Percentiles rank a stretch among this genome's conserved stretches.
Conservation (phyloP, 2,797 vertebrate genomes). For the Argentina silus region DNA sequence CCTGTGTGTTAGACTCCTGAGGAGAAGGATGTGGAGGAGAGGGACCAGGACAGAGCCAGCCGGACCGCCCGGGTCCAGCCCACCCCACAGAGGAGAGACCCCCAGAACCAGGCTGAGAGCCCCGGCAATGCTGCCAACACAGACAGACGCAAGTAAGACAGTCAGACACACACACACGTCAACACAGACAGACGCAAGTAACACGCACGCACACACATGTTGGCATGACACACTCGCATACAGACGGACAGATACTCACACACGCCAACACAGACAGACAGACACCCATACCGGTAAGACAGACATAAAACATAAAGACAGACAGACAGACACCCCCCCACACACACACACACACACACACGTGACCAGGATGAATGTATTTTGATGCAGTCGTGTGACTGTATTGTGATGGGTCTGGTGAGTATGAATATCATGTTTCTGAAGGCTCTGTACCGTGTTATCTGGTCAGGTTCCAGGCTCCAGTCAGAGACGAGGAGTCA, state of each 20-base stretch:
- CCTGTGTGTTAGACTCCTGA: constrained; percentile 61
- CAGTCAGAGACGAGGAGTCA: constrained; percentile 88
- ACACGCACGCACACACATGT: neutral
- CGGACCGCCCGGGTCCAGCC: constrained; percentile 79
- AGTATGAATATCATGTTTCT: too few relatives aligned
- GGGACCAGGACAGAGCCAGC: constrained; percentile 71
- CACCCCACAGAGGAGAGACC: constrained; percentile 70
- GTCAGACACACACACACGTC: neutral
- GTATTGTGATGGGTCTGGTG: neutral
- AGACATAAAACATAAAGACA: too few relatives aligned
- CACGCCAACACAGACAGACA: neutral
- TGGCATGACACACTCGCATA: too few relatives aligned
- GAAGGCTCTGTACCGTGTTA: too few relatives aligned
- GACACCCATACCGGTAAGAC: too few relatives aligned
- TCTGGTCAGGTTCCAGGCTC: constrained; percentile 83
- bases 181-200: neutral
- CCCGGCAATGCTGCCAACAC: constrained; percentile 59
- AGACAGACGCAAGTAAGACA: constrained; percentile 75
- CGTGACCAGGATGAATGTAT: neutral
- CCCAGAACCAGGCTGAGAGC: constrained; percentile 57
- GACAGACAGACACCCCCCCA: too few relatives aligned
- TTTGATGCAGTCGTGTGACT: neutral
- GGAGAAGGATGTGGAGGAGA: constrained; percentile 68
- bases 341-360: too few relatives aligned
- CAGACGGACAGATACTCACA: constrained; percentile 27